A percentile compares a stretch with the other conserved stretches of the same genome.
phyloP scores from a whole-genome alignment of 2,113 vertebrate genomes.

The Sclerurus mexicanus region DNA sequence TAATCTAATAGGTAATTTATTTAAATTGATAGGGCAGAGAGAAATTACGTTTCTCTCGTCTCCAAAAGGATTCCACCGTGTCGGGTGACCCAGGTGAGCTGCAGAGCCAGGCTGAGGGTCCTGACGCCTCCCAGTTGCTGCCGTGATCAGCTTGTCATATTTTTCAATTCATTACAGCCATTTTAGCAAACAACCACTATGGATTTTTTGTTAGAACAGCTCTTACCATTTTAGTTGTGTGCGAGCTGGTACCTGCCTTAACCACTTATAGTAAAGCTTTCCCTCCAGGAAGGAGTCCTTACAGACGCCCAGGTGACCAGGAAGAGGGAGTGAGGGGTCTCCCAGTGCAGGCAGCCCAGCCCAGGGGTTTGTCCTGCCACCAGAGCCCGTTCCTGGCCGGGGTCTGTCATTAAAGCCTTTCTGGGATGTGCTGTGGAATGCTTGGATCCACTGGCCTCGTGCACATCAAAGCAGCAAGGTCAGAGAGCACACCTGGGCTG shows the following conservation, averaged over 20 bases:
- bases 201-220: neutral
- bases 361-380: neutral
- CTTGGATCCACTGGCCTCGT: fast-evolving
- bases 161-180: neutral
- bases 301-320: neutral
- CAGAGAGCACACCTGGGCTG: neutral
- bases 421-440: neutral
- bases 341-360: neutral
- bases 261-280: neutral
- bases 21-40: constrained; percentile 41
- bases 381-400: neutral
- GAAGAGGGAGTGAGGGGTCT: neutral
- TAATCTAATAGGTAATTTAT: constrained; percentile 63
- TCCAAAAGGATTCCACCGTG: neutral
- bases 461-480: neutral
- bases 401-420: neutral
- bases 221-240: neutral
- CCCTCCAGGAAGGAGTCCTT: neutral
- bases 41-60: neutral
- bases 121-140: neutral
- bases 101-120: neutral
- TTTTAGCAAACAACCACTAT: neutral
- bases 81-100: neutral
- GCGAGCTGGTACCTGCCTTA: neutral
- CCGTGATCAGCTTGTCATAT: neutral